A percentile compares a stretch with the other conserved stretches of the same genome.
These are phyloP conservation scores for Seriola quinqueradiata DNA, from an alignment of 2,113 vertebrate genomes.

Conservation along the genomic window DNA sequence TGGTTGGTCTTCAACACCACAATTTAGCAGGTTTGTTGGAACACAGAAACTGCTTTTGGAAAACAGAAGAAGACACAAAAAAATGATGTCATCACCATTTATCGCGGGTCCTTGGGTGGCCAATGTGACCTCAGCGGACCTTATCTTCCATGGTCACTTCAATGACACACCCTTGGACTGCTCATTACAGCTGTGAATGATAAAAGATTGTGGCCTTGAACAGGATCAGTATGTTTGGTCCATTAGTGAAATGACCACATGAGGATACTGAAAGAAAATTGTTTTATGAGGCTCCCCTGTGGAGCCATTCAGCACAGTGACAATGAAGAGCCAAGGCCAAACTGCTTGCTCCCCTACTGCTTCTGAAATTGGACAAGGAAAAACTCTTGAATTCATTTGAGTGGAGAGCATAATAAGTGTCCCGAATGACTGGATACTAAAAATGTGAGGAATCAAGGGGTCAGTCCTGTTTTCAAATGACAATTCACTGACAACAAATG, in stretches of 20 bases:
- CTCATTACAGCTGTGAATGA: neutral
- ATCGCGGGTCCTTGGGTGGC: neutral
- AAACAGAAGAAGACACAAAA: neutral
- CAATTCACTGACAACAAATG: neutral
- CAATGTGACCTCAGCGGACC: neutral
- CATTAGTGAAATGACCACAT: constrained; percentile 24
- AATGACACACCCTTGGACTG: neutral
- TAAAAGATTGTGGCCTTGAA: neutral
- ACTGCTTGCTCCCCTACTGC: neutral
- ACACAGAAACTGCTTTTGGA: neutral
- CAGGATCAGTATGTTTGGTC: neutral
- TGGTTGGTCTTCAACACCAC: neutral
- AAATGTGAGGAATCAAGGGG: neutral
- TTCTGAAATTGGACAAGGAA: neutral
- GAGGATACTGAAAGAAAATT: neutral
- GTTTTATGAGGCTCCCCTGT: neutral
- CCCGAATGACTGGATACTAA: neutral
- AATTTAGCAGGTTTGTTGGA: neutral
- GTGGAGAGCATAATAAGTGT: neutral
- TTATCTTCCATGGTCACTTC: neutral
- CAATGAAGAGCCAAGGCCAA: constrained; percentile 20
- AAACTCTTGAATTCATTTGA: neutral
- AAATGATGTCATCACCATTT: neutral
- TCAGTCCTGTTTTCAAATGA: neutral
- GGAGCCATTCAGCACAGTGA: constrained; percentile 1